phyloP scores from a whole-genome alignment of 2,113 vertebrate species.

The Delphinapterus leucas region DNA sequence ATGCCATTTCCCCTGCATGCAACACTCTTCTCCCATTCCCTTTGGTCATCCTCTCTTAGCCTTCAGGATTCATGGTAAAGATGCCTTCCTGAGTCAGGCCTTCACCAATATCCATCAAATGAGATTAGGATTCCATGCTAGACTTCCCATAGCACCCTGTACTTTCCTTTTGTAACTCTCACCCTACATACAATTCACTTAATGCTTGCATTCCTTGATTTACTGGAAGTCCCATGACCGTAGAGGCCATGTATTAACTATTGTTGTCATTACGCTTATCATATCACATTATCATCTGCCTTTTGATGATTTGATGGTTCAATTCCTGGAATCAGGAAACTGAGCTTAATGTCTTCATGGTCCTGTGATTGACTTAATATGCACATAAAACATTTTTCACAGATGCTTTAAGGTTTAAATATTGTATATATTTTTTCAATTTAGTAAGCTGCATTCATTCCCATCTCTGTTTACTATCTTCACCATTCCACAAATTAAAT shows the following conservation, averaged over 20 bases:
- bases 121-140: background rate
- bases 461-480: constrained; percentile 3
- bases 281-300: background rate
- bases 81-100: background rate
- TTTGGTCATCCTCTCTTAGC: background rate
- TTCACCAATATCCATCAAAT: background rate
- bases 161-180: background rate
- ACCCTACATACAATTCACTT: background rate
- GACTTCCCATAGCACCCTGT: background rate
- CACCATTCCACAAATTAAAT: constrained; percentile 20
- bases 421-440: background rate
- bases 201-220: background rate
- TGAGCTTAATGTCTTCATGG: background rate
- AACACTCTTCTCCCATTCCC: background rate
- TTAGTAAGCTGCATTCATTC: background rate
- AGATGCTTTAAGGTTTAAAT: background rate
- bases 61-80: background rate
- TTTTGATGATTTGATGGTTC: background rate
- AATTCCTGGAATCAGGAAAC: background rate
- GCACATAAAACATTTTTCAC: background rate
- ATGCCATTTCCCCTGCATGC: background rate
- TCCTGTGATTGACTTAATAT: background rate
- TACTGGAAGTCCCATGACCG: background rate
- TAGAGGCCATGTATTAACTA: background rate
- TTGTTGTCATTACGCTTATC: background rate